Evolutionary conservation across 2,888 invertebrate genomes (phyloP).

Genomic region (Eupithecia pulchellata): DNA sequence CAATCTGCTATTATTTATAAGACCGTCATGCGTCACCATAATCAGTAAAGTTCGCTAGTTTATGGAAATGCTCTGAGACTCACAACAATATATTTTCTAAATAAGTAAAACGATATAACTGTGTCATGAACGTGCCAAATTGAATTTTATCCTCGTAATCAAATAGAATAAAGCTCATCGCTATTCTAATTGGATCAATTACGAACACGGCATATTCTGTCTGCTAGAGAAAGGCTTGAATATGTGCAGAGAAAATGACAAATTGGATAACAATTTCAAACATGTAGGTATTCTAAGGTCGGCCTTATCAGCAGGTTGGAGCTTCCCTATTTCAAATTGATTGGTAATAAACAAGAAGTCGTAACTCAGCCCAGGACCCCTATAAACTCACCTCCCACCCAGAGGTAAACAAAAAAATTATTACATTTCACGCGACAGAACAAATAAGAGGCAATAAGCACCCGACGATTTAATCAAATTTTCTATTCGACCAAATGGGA

Average conservation of each 20-base stretch:
- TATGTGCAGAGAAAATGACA: background rate
- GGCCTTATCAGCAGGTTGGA: conserved; percentile 6
- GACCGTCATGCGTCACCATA: no score
- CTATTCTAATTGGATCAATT: conserved; percentile 53
- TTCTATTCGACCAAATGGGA: conserved; percentile 63
- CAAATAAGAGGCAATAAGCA: conserved; percentile 57
- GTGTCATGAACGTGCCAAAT: conserved; percentile 60
- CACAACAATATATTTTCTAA: background rate
- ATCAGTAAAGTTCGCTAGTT: background rate
- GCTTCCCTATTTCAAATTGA: conserved; percentile 29
- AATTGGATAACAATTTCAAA: conserved; percentile 21
- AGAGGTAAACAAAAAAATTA: conserved; percentile 48
- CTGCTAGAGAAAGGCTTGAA: conserved; percentile 9
- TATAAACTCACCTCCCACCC: conserved; percentile 37
- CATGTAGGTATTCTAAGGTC: conserved; percentile 24
- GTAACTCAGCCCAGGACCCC: conserved; percentile 36
- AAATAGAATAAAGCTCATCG: conserved; percentile 50
- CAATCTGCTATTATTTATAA: no score
- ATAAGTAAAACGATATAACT: conserved; percentile 41
- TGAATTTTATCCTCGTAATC: conserved; percentile 57
- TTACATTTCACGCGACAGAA: conserved; percentile 54
- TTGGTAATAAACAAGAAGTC: conserved; percentile 35
- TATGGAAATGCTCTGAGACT: background rate
- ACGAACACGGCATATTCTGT: conserved; percentile 20
- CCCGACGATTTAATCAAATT: conserved; percentile 66